Evolutionary conservation across 2,113 vertebrate species (phyloP).

Genomic region (Xiphophorus maculatus): DNA sequence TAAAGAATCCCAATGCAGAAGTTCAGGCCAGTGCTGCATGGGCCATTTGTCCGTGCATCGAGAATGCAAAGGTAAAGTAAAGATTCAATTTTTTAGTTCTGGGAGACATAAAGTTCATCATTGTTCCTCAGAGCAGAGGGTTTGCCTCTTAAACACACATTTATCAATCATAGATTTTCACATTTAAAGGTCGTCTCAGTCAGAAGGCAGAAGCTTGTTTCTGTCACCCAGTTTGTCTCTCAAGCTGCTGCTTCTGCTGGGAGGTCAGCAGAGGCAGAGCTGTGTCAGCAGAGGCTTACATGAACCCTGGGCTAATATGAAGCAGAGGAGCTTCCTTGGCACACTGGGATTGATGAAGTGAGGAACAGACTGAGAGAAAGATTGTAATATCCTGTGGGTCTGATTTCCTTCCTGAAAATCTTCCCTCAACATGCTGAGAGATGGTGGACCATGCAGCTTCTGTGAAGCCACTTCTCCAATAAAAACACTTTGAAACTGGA

Average conservation of each 20-base stretch:
- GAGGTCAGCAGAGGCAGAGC: slow-evolving; percentile 62
- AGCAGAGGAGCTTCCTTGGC: slow-evolving; percentile 66
- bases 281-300: slow-evolving; percentile 66
- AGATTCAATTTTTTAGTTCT: neutral
- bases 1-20: slow-evolving; percentile 89
- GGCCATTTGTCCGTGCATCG: slow-evolving; percentile 94
- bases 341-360: slow-evolving; percentile 56
- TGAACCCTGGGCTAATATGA: slow-evolving; percentile 70
- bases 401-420: slow-evolving; percentile 56
- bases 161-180: slow-evolving; percentile 1
- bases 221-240: slow-evolving; percentile 46
- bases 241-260: slow-evolving; percentile 50
- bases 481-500: slow-evolving; percentile 13
- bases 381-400: slow-evolving; percentile 76
- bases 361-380: slow-evolving; percentile 55
- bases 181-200: slow-evolving; percentile 37
- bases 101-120: neutral
- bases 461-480: slow-evolving; percentile 7
- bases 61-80: slow-evolving; percentile 91
- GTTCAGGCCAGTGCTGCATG: slow-evolving; percentile 93
- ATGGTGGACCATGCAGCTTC: slow-evolving; percentile 21
- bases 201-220: slow-evolving; percentile 34
- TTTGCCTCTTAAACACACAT: slow-evolving; percentile 25
- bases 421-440: slow-evolving; percentile 49
- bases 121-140: neutral